phyloP scores from a whole-genome alignment of 23 tunicate species.

The Ascidia mentula region DNA sequence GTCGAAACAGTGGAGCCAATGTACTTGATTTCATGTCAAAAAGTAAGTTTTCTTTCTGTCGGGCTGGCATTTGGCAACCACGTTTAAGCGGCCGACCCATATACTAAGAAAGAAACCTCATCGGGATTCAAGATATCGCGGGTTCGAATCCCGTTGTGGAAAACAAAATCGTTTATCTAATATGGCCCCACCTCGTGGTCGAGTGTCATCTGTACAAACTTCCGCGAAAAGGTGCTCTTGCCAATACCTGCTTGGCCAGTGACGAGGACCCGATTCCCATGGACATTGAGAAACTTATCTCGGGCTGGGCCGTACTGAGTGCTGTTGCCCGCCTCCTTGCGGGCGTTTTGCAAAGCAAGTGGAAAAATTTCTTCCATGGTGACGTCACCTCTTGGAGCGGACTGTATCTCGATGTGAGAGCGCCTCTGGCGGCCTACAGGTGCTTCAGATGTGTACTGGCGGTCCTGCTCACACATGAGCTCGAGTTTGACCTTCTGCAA shows the following conservation, averaged over 20 bases:
- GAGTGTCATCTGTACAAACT: conserved; percentile 20
- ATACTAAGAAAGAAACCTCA: too few relatives aligned
- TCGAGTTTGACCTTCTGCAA: conserved; percentile 31
- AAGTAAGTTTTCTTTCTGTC: too few relatives aligned
- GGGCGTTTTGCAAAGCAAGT: conserved; percentile 24
- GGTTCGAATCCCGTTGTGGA: too few relatives aligned
- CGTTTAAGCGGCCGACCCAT: too few relatives aligned
- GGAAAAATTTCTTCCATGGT: conserved; percentile 23
- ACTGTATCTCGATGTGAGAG: background rate
- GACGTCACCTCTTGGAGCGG: conserved; percentile 31
- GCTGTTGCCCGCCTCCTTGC: conserved; percentile 6
- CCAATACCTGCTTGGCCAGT: conserved; percentile 59
- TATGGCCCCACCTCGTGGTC: too few relatives aligned
- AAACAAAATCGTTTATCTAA: too few relatives aligned
- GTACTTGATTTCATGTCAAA: too few relatives aligned
- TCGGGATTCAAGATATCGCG: too few relatives aligned
- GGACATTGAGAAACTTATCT: background rate
- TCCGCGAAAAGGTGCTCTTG: conserved; percentile 29
- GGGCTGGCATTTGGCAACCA: too few relatives aligned
- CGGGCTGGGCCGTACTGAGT: background rate
- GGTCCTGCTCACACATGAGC: conserved; percentile 21
- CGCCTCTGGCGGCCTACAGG: background rate
- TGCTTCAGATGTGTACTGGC: background rate
- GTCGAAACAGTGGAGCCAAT: too few relatives aligned
- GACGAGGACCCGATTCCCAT: conserved; percentile 37